Evolutionary conservation across 2,113 vertebrate genomes (phyloP).

Genomic region (Scomber scombrus): DNA sequence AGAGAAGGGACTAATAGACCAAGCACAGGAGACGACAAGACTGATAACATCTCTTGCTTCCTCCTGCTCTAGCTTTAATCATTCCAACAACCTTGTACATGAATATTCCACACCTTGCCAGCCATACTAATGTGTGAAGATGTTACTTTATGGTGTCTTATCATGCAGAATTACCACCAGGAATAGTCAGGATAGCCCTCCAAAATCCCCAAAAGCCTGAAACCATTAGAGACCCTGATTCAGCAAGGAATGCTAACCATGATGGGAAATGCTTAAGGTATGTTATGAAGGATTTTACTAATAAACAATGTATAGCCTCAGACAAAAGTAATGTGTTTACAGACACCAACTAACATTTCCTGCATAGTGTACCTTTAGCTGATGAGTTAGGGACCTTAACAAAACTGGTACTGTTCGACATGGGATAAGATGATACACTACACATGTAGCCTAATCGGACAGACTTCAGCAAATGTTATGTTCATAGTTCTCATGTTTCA

Average conservation of each 20-base stretch:
- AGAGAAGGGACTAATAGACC: slow-evolving; percentile 75
- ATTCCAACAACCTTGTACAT: slow-evolving; percentile 70
- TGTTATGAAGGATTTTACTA: too few species aligned
- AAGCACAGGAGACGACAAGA: slow-evolving; percentile 63
- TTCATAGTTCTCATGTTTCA: too few species aligned
- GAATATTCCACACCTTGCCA: slow-evolving; percentile 69
- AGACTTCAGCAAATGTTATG: too few species aligned
- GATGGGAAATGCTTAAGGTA: not conserved
- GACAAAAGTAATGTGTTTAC: too few species aligned
- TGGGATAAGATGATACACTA: too few species aligned
- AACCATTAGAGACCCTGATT: not conserved
- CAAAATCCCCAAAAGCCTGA: slow-evolving; percentile 10
- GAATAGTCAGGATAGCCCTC: not conserved
- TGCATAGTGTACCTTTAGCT: too few species aligned
- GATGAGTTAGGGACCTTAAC: too few species aligned
- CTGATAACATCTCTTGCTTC: slow-evolving; percentile 69
- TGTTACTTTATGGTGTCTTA: slow-evolving; percentile 37
- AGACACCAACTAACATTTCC: too few species aligned
- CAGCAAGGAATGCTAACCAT: slow-evolving; percentile 1
- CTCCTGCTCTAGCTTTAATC: slow-evolving; percentile 67
- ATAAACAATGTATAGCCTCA: too few species aligned
- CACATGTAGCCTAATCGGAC: too few species aligned
- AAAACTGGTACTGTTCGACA: too few species aligned
- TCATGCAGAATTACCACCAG: slow-evolving; percentile 24
- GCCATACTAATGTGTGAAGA: slow-evolving; percentile 50